Conservation (phyloP, 2,113 vertebrate species). For the Maccullochella peelii region DNA sequence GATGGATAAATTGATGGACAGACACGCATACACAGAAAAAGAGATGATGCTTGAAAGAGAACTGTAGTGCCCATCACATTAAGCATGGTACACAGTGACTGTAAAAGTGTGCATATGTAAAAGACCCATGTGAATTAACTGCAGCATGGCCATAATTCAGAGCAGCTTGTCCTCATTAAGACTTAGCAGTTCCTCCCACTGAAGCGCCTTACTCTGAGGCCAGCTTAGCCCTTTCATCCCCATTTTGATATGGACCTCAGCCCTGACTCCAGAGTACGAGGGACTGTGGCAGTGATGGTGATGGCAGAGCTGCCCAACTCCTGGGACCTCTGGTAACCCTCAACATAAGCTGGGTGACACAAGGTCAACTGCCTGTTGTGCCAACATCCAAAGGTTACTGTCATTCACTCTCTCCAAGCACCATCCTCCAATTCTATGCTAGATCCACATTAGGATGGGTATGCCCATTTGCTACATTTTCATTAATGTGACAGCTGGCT, state of each 20-base stretch:
- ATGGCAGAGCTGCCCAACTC: constrained; percentile 27
- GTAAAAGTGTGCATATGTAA: constrained; percentile 21
- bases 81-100: neutral
- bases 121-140: constrained; percentile 44
- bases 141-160: constrained; percentile 67
- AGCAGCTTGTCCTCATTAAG: constrained; percentile 79
- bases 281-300: constrained; percentile 22
- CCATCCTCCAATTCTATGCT: neutral
- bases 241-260: constrained; percentile 73
- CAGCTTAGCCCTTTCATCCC: constrained; percentile 73
- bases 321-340: constrained; percentile 36
- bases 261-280: constrained; percentile 31
- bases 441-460: constrained; percentile 7
- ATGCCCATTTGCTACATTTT: constrained; percentile 27
- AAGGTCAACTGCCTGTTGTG: constrained; percentile 37
- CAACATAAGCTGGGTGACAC: constrained; percentile 30
- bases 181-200: constrained; percentile 70
- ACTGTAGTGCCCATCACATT: neutral
- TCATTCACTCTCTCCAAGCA: constrained; percentile 32
- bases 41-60: neutral
- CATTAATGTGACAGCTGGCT: constrained; percentile 13
- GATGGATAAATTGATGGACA: neutral
- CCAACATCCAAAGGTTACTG: constrained; percentile 49
- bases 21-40: neutral
- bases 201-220: constrained; percentile 74